These are phyloP conservation scores for Fissipunctia ypsillon DNA, from an alignment of 2,888 invertebrate genomes.

Conservation along the genomic window DNA sequence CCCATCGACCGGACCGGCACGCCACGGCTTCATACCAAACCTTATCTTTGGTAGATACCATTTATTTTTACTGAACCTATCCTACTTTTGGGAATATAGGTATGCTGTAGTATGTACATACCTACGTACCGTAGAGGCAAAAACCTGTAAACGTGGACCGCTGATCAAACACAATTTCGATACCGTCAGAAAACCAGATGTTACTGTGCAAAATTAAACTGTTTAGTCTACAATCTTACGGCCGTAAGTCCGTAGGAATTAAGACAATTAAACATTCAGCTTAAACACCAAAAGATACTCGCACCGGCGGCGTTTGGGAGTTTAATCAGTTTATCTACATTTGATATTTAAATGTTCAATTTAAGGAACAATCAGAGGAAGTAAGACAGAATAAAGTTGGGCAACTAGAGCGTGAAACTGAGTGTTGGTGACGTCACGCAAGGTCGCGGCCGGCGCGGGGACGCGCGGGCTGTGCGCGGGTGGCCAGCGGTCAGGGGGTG, in stretches of 20 bases:
- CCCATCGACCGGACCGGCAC: slow-evolving; percentile 19
- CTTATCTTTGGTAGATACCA: slow-evolving; percentile 48
- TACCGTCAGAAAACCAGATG: not conserved
- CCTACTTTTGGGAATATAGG: slow-evolving; percentile 10
- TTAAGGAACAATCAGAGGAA: slow-evolving; percentile 70
- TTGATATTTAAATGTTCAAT: slow-evolving; percentile 71
- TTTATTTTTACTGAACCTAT: slow-evolving; percentile 51
- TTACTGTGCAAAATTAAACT: slow-evolving; percentile 19
- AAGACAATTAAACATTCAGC: slow-evolving; percentile 50
- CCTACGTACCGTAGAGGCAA: not conserved
- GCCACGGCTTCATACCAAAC: slow-evolving; percentile 24
- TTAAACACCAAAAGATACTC: slow-evolving; percentile 41
- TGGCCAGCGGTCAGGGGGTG: no score
- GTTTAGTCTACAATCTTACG: slow-evolving; percentile 2
- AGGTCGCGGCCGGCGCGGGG: not conserved
- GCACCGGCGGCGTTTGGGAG: slow-evolving; percentile 25
- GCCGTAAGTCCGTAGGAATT: slow-evolving; percentile 36
- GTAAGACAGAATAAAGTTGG: slow-evolving; percentile 40
- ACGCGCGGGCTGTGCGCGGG: not conserved
- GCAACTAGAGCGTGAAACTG: slow-evolving; percentile 63
- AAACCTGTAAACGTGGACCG: not conserved
- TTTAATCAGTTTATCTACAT: slow-evolving; percentile 57
- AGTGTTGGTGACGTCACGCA: slow-evolving; percentile 55
- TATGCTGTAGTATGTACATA: slow-evolving; percentile 1
- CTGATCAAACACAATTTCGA: not conserved